Base-by-base conservation (phyloP, 2,797 vertebrate species). In the Hozukius guyotensis region DNA sequence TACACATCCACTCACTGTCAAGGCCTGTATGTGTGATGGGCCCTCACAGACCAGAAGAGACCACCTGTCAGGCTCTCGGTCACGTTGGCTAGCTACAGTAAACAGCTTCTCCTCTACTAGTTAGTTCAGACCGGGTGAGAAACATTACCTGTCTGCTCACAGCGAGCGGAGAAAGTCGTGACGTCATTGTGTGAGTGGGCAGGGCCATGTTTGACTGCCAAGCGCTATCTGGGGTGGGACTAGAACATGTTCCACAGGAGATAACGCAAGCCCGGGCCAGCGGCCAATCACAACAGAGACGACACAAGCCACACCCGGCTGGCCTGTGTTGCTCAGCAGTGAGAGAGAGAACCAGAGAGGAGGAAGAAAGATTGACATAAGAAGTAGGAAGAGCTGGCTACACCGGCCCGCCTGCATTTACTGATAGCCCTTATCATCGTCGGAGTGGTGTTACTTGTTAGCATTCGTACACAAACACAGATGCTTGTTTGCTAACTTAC, bases 141-240 rank as follows among this genome's bases (percentile, higher is more conserved):
- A 71, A 72, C 62, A 38, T 80, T 88, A 95, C 94, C 94, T 94
- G 93, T 91, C 89, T 86, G 87, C 72, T 89, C 80, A 65, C 72
- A 75, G 62, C 83, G 72, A 74, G 82, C 72, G 31, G 53, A 85
- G 81, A 87, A 84, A 84, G 73, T 32, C 8, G 77, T 94, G 93
- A 94, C 89, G 90, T 94, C 86, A 94, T 80, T 78, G 56, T 36
- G 77, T 36, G 70, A 87, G 90, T 94, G 94, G 97, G 97, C 92
- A 94, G 96, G 95, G 94, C 93, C 89, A 90, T 76, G 87, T 82
- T 88, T 89, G 91, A 92, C 92, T 95, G 93, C 95, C 96, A 96
- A 95, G 95, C 95, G 94, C 96, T 96, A 94, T 94, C 87, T 94
- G 90, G 95, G 95, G 97, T 94, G 97, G 96, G 96, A 96, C 95